phyloP scores from a whole-genome alignment of 2,113 vertebrate genomes.

The Malurus melanocephalus region DNA sequence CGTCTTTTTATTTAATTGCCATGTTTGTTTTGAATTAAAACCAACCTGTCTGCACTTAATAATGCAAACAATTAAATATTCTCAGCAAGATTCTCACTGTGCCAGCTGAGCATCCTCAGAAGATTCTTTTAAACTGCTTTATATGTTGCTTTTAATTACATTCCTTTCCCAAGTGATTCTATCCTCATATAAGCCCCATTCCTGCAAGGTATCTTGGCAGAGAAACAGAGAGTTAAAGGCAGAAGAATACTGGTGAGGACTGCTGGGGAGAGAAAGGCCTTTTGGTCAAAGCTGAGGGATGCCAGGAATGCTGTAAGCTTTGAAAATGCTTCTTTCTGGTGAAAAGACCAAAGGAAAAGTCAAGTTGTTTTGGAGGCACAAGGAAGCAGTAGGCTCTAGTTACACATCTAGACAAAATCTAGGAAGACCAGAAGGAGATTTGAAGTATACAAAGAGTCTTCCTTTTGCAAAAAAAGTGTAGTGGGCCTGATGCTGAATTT shows the following conservation, averaged over 20 bases:
- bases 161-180: conserved; percentile 59
- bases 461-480: neutral
- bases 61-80: conserved; percentile 54
- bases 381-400: neutral
- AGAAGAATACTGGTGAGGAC: conserved; percentile 2
- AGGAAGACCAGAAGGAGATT: neutral
- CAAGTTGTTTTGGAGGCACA: neutral
- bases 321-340: neutral
- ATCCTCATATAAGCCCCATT: conserved; percentile 24
- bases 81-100: conserved; percentile 31
- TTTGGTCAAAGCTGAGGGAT: conserved; percentile 18
- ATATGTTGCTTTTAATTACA: conserved; percentile 60
- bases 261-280: neutral
- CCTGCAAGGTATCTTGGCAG: conserved; percentile 56
- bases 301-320: neutral
- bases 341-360: neutral
- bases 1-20: neutral
- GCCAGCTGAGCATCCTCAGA: conserved; percentile 31
- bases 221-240: conserved; percentile 11
- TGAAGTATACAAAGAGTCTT: neutral
- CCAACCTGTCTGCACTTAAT: conserved; percentile 49
- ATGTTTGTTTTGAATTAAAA: conserved; percentile 54
- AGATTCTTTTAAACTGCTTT: conserved; percentile 24
- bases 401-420: neutral
- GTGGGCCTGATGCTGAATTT: neutral